Conservation (phyloP, 1,140 invertebrate genomes). For the Thaumatotibia leucotreta region DNA sequence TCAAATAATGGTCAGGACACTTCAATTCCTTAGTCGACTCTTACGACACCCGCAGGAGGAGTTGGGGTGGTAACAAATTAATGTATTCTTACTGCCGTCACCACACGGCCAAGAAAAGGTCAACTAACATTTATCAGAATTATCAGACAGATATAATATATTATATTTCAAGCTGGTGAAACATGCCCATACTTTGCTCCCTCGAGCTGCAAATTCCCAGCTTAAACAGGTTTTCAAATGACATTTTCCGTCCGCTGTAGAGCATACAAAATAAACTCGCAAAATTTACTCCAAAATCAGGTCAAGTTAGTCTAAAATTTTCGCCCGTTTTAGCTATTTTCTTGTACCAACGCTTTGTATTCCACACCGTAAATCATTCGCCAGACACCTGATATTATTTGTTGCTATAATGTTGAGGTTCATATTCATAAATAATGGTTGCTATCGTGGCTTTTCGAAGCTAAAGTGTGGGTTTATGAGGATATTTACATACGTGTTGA, state of each 20-base stretch:
- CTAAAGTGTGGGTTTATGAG: background rate
- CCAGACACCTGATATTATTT: background rate
- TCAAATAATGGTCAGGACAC: too few relatives aligned
- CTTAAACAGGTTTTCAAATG: background rate
- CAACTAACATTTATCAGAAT: too few relatives aligned
- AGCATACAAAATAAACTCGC: background rate
- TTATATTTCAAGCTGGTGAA: too few relatives aligned
- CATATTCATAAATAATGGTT: background rate
- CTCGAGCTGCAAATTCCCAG: too few relatives aligned
- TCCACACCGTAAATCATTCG: background rate
- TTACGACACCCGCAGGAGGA: too few relatives aligned
- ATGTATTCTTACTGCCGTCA: too few relatives aligned
- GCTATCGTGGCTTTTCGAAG: background rate
- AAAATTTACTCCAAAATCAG: background rate
- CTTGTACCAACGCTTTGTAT: background rate
- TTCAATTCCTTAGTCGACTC: too few relatives aligned
- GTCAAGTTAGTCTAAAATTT: background rate
- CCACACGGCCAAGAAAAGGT: too few relatives aligned
- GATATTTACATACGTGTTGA: background rate
- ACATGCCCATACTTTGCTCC: too few relatives aligned
- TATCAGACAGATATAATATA: too few relatives aligned
- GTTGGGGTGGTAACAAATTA: too few relatives aligned
- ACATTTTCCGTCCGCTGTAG: too few relatives aligned
- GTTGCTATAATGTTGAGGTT: background rate
- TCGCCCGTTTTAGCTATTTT: background rate